These are phyloP conservation scores for Eutolmus rufibarbis DNA, from an alignment of 2,888 invertebrate genomes.

Conservation along the genomic window DNA sequence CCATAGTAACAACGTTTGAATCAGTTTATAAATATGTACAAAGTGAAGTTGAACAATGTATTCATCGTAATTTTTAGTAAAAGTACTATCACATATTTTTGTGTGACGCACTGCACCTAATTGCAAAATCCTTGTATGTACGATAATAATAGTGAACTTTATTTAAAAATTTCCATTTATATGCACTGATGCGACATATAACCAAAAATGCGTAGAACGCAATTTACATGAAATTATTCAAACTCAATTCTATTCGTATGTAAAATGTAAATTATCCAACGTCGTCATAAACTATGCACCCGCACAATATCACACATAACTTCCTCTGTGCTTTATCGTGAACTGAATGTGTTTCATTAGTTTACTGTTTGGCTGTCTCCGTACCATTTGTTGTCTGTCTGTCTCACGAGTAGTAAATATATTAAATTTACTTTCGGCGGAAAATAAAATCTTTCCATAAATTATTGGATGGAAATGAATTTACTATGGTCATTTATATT, in stretches of 20 bases:
- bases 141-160: not conserved
- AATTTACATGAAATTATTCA: not conserved
- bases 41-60: too few relatives aligned
- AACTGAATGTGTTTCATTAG: not conserved
- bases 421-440: not conserved
- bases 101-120: too few relatives aligned
- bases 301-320: not conserved
- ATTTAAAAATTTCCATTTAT: not conserved
- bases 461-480: not conserved
- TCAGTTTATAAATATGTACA: too few relatives aligned
- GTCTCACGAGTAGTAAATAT: not conserved
- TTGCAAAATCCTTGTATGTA: not conserved
- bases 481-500: not conserved
- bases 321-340: not conserved
- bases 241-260: not conserved
- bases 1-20: too few relatives aligned
- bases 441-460: not conserved
- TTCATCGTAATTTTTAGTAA: too few relatives aligned
- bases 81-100: not conserved
- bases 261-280: not conserved
- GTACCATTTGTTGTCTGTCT: not conserved
- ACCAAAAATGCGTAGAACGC: not conserved
- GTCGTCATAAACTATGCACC: not conserved
- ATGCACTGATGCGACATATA: not conserved
- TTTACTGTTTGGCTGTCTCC: not conserved